These are phyloP conservation scores for Mustela nigripes DNA, from an alignment of 2,113 vertebrate genomes.

Conservation along the genomic window DNA sequence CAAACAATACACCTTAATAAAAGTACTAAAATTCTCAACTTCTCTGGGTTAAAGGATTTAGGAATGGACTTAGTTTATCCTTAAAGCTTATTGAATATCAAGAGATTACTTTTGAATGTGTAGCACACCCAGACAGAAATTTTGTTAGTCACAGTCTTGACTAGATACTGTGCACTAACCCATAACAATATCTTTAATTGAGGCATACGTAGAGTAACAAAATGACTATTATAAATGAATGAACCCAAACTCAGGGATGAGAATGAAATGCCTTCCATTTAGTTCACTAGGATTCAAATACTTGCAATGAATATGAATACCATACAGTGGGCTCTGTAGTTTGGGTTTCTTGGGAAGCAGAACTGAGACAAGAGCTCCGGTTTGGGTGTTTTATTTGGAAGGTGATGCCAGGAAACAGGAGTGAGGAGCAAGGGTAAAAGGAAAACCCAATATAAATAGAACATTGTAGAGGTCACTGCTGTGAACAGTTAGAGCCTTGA, in stretches of 20 bases:
- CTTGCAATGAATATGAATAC: neutral
- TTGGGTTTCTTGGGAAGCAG: neutral
- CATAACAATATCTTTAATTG: neutral
- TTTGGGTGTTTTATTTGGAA: neutral
- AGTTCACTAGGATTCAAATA: neutral
- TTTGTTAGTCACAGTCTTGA: neutral
- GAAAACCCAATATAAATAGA: neutral
- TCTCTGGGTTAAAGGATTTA: slow-evolving; percentile 2
- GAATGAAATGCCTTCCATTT: neutral
- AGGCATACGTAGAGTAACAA: neutral
- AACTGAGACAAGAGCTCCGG: neutral
- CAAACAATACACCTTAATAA: neutral
- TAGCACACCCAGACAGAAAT: neutral
- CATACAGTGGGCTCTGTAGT: neutral
- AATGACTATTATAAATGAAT: neutral
- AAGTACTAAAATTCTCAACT: neutral
- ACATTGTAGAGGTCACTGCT: neutral
- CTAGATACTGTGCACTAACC: neutral
- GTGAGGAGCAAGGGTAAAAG: neutral
- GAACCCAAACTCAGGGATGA: neutral
- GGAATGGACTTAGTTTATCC: neutral
- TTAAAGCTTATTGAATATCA: neutral
- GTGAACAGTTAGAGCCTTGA: neutral
- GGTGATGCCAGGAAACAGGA: neutral
- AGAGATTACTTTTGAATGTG: neutral